Conservation (phyloP, 2,113 vertebrate species). For the Pollachius pollachius region DNA sequence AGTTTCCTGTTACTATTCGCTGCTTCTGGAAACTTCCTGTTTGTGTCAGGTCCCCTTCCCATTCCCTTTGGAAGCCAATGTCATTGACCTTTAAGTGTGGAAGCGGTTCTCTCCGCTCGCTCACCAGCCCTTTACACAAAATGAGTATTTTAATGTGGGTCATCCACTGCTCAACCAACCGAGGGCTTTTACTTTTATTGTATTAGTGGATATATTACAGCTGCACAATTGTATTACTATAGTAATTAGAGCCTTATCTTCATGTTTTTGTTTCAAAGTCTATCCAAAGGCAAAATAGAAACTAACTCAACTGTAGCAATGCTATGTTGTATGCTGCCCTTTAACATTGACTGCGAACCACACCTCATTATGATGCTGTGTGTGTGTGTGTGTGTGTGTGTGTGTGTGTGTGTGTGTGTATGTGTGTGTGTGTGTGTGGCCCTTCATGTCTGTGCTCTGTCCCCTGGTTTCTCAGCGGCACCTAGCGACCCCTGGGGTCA, state of each 20-base stretch:
- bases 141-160: slow-evolving; percentile 20
- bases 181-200: not conserved
- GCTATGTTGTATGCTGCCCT: too few relatives aligned
- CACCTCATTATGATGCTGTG: too few relatives aligned
- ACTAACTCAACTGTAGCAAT: too few relatives aligned
- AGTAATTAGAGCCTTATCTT: too few relatives aligned
- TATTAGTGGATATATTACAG: too few relatives aligned
- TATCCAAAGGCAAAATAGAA: too few relatives aligned
- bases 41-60: slow-evolving; percentile 72
- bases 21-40: slow-evolving; percentile 77
- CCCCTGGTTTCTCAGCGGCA: slow-evolving; percentile 48
- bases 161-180: not conserved
- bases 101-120: slow-evolving; percentile 9
- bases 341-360: too few relatives aligned
- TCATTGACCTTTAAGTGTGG: slow-evolving; percentile 35
- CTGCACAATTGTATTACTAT: too few relatives aligned
- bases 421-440: slow-evolving; percentile 33
- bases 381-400: not conserved
- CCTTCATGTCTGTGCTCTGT: not conserved
- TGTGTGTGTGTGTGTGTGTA: slow-evolving; percentile 23
- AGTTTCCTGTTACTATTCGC: slow-evolving; percentile 74
- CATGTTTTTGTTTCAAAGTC: too few relatives aligned
- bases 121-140: slow-evolving; percentile 52
- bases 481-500: slow-evolving; percentile 77
- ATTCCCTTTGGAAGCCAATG: slow-evolving; percentile 50